Evolutionary conservation across 2,113 vertebrate genomes (phyloP).

Genomic region (Nymphicus hollandicus): DNA sequence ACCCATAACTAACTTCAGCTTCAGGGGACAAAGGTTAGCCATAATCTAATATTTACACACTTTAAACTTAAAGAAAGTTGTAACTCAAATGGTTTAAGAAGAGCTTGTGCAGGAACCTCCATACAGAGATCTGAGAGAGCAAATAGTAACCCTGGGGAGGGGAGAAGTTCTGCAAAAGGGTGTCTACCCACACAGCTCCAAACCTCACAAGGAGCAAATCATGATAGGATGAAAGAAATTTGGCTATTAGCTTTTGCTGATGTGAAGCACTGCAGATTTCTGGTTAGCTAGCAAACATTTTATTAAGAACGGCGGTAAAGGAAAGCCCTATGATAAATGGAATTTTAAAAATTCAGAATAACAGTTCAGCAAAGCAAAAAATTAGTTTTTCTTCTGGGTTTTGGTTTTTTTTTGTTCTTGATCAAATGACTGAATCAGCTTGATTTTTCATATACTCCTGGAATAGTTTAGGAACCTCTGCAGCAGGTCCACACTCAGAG

Average conservation of each 20-base stretch:
- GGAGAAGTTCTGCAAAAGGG: not conserved
- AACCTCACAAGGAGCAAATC: not conserved
- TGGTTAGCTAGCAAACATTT: not conserved
- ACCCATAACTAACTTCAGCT: accelerated
- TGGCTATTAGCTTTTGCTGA: not conserved
- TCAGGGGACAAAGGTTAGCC: not conserved
- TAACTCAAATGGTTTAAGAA: not conserved
- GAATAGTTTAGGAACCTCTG: not conserved
- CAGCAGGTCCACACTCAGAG: not conserved
- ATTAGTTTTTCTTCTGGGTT: not conserved
- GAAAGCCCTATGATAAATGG: not conserved
- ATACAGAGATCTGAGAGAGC: not conserved
- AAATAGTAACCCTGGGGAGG: not conserved
- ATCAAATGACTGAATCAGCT: not conserved
- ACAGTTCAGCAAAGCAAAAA: not conserved
- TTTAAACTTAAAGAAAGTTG: not conserved
- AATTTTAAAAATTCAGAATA: not conserved
- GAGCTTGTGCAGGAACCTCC: not conserved
- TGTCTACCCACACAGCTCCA: not conserved
- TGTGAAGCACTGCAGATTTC: not conserved
- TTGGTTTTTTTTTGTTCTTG: not conserved
- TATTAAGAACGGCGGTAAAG: not conserved
- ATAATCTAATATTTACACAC: not conserved
- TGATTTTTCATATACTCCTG: not conserved
- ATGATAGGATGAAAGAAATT: not conserved